Conservation (phyloP, 2,888 invertebrate species). For the Formica aserva region DNA sequence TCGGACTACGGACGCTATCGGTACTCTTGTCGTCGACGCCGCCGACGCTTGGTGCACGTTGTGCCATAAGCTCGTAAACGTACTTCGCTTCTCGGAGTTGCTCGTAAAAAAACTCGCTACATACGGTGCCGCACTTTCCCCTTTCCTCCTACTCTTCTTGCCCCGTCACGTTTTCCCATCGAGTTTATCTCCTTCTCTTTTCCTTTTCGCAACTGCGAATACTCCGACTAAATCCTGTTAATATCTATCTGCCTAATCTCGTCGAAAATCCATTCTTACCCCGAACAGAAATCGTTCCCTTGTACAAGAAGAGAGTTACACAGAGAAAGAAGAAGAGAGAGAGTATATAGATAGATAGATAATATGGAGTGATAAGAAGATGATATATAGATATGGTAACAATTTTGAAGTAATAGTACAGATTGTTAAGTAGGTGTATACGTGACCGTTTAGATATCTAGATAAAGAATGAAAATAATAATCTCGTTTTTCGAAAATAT, state of each 20-base stretch:
- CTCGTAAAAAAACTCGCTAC: constrained; percentile 66
- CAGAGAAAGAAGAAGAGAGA: not conserved
- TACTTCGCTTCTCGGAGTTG: constrained; percentile 59
- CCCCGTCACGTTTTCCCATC: constrained; percentile 5
- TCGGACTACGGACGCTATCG: constrained; percentile 71
- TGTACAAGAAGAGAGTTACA: not conserved
- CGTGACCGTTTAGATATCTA: not conserved
- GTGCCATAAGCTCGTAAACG: constrained; percentile 75
- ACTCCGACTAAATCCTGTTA: constrained; percentile 41
- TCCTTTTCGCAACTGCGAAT: constrained; percentile 16
- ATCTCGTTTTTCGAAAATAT: not conserved
- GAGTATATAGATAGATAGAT: constrained; percentile 30
- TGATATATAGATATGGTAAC: constrained; percentile 21
- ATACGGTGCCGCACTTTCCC: constrained; percentile 38
- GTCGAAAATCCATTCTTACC: constrained; percentile 33
- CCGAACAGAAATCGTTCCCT: constrained; percentile 53
- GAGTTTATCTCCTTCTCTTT: not conserved
- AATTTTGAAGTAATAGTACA: not conserved
- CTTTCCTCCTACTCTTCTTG: constrained; percentile 7
- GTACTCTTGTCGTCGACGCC: constrained; percentile 15
- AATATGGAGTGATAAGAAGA: constrained; percentile 29
- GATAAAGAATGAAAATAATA: not conserved
- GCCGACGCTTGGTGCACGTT: constrained; percentile 61
- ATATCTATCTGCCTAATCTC: constrained; percentile 60
- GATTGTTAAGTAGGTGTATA: constrained; percentile 13